Percentiles rank a stretch among this genome's conserved stretches.
These are phyloP conservation scores for Drosophila athabasca DNA, from an alignment of 1,140 invertebrate genomes.

Conservation along the genomic window DNA sequence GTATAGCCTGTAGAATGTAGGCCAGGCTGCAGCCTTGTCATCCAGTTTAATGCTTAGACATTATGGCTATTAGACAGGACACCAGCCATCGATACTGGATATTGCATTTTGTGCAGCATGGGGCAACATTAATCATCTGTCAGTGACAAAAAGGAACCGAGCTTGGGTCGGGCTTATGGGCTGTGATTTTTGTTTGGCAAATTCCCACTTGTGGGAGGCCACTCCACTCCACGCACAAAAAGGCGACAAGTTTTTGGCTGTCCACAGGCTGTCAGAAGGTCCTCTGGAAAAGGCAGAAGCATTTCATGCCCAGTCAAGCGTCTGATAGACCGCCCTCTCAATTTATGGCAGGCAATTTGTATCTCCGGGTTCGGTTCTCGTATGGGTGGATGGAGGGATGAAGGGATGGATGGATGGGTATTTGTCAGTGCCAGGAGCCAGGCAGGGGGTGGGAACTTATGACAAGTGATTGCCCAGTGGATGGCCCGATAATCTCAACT, in stretches of 20 bases:
- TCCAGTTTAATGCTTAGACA: slow-evolving; percentile 30
- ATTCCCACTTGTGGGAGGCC: slow-evolving; percentile 56
- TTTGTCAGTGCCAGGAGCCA: slow-evolving; percentile 59
- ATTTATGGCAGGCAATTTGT: slow-evolving; percentile 79
- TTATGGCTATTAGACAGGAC: slow-evolving; percentile 43
- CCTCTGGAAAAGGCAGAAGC: slow-evolving; percentile 11
- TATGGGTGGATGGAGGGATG: background rate
- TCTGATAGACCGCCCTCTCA: slow-evolving; percentile 67
- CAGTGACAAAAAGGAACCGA: slow-evolving; percentile 33
- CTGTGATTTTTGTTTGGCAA: slow-evolving; percentile 62
- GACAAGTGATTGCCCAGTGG: slow-evolving; percentile 60
- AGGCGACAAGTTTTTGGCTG: slow-evolving; percentile 73
- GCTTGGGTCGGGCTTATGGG: slow-evolving; percentile 35
- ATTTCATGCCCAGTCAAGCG: slow-evolving; percentile 71
- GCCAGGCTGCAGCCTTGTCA: slow-evolving; percentile 32
- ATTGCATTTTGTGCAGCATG: slow-evolving; percentile 58
- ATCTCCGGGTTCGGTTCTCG: slow-evolving; percentile 23
- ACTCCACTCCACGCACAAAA: slow-evolving; percentile 22
- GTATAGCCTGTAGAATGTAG: slow-evolving; percentile 18
- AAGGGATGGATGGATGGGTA: slow-evolving; percentile 11
- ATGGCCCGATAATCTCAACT: slow-evolving; percentile 63
- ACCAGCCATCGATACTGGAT: slow-evolving; percentile 42
- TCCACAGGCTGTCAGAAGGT: slow-evolving; percentile 65
- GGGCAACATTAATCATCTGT: slow-evolving; percentile 63
- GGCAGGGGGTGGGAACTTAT: slow-evolving; percentile 26